phyloP scores from a whole-genome alignment of 2,888 invertebrate species.

The Drosophila putrida region DNA sequence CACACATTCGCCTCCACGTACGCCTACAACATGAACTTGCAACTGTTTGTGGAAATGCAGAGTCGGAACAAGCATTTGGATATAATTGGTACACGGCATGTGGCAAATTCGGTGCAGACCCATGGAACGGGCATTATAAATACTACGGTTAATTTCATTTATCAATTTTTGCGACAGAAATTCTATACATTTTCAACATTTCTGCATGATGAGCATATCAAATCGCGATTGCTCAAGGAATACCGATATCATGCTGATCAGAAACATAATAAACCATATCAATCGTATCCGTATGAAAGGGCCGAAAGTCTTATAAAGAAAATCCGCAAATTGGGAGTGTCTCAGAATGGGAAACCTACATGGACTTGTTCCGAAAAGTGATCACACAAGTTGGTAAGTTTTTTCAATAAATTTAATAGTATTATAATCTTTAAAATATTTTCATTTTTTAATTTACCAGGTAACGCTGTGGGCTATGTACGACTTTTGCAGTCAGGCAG shows the following conservation, averaged over 20 bases:
- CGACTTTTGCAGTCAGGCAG: slow-evolving; percentile 97
- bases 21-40: slow-evolving; percentile 97
- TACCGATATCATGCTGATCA: slow-evolving; percentile 92
- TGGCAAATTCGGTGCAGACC: slow-evolving; percentile 98
- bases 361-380: slow-evolving; percentile 96
- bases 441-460: slow-evolving; percentile 40
- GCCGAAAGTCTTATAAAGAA: slow-evolving; percentile 97
- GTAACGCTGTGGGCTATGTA: slow-evolving; percentile 97
- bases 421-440: not conserved
- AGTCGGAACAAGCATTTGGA: slow-evolving; percentile 97
- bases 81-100: slow-evolving; percentile 97
- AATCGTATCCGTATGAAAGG: slow-evolving; percentile 89
- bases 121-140: slow-evolving; percentile 99
- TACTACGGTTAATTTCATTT: slow-evolving; percentile 96
- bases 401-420: not conserved
- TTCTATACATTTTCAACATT: slow-evolving; percentile 98
- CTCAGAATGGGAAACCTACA: slow-evolving; percentile 93
- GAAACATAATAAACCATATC: slow-evolving; percentile 72
- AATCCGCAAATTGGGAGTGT: slow-evolving; percentile 94
- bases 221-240: slow-evolving; percentile 96
- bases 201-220: slow-evolving; percentile 98
- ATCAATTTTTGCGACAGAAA: slow-evolving; percentile 97
- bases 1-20: slow-evolving; percentile 97
- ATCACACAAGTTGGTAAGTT: slow-evolving; percentile 95
- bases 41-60: slow-evolving; percentile 96